Evolutionary conservation across 2,113 vertebrate genomes (phyloP).

Genomic region (Lophochroa leadbeateri): DNA sequence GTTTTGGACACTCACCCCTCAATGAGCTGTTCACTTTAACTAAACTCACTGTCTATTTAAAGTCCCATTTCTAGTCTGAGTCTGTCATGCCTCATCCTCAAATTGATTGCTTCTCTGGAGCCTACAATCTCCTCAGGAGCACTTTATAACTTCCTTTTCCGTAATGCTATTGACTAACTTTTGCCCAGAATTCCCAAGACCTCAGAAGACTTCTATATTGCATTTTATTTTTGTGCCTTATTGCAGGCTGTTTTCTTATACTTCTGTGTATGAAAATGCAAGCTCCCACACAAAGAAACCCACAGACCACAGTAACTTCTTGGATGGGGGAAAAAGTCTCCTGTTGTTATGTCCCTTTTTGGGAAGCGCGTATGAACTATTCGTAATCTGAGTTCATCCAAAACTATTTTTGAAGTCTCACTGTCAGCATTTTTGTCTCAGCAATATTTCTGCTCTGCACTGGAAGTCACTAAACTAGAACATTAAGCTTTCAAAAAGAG

Average conservation of each 20-base stretch:
- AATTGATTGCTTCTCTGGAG: background rate
- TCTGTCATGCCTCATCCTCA: background rate
- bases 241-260: conserved; percentile 57
- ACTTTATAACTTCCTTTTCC: background rate
- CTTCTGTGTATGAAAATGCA: conserved; percentile 12
- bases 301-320: conserved; percentile 69
- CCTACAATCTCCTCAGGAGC: background rate
- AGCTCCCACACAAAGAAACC: conserved; percentile 68
- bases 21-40: background rate
- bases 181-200: conserved; percentile 23
- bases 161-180: background rate
- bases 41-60: background rate
- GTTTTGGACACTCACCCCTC: background rate
- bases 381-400: conserved; percentile 36
- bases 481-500: background rate
- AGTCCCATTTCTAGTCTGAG: background rate
- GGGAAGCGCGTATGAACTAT: background rate
- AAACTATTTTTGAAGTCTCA: conserved; percentile 38
- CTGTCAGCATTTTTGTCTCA: conserved; percentile 2
- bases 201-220: background rate
- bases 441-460: conserved; percentile 7
- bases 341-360: conserved; percentile 45
- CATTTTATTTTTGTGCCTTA: conserved; percentile 55
- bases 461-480: conserved; percentile 13
- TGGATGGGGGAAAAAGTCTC: background rate